A percentile compares a stretch with the other conserved stretches of the same genome.
These are phyloP conservation scores for Troglohyphantes excavatus DNA, from an alignment of 2,888 invertebrate species.

Conservation along the genomic window DNA sequence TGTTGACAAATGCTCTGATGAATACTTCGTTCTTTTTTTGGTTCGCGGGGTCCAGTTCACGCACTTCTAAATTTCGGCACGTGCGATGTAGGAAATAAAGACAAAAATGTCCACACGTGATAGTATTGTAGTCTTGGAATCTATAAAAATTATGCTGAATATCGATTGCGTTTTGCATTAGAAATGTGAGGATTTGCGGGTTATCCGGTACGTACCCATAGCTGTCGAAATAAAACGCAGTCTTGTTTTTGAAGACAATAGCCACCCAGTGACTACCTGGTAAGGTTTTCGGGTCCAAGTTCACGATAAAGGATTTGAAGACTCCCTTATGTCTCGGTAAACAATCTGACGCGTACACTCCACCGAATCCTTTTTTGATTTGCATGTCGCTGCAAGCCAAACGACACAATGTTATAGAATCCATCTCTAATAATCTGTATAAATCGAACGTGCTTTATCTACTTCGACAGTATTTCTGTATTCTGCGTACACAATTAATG, in stretches of 20 bases:
- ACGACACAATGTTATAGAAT: neutral
- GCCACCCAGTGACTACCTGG: slow-evolving; percentile 62
- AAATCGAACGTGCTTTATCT: neutral
- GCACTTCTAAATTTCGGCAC: neutral
- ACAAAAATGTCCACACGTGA: slow-evolving; percentile 53
- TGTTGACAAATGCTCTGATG: neutral
- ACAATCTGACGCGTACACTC: slow-evolving; percentile 31
- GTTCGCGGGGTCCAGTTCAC: neutral
- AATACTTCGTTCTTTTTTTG: slow-evolving; percentile 11
- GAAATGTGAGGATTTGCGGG: slow-evolving; percentile 30
- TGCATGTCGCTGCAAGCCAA: neutral
- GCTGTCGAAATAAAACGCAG: slow-evolving; percentile 42
- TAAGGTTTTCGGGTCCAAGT: slow-evolving; percentile 12
- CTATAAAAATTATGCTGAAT: neutral
- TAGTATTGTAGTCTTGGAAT: neutral
- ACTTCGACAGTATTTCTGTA: slow-evolving; percentile 16
- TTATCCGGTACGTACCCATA: neutral
- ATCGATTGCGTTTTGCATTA: neutral
- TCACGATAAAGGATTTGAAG: slow-evolving; percentile 30
- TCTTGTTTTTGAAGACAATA: neutral
- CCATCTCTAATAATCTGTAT: slow-evolving; percentile 20
- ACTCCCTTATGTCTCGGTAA: neutral
- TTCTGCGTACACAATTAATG: slow-evolving; percentile 9
- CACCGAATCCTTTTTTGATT: slow-evolving; percentile 21
- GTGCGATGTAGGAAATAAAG: neutral